phyloP scores from a whole-genome alignment of 2,797 vertebrate genomes.

The Microcaecilia unicolor region DNA sequence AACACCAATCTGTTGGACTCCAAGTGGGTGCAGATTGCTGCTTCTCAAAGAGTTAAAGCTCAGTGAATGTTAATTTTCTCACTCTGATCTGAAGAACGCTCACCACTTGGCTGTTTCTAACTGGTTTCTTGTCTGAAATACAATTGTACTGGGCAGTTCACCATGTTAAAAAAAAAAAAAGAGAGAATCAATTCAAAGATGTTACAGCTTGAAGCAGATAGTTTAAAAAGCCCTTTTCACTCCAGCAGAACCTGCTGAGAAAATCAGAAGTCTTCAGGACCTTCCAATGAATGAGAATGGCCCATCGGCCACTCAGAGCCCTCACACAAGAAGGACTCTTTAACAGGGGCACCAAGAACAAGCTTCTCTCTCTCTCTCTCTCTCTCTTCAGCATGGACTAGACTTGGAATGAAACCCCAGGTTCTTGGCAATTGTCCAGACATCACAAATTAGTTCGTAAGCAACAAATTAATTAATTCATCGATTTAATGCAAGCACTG shows the following conservation, averaged over 20 bases:
- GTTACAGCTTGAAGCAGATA: not conserved
- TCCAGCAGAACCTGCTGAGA: not conserved
- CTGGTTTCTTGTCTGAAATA: not conserved
- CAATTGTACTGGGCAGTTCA: not conserved
- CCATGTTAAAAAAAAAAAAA: not conserved
- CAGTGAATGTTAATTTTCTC: not conserved
- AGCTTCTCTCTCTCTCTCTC: no score
- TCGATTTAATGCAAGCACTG: not conserved
- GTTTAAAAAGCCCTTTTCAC: not conserved
- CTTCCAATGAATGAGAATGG: no score
- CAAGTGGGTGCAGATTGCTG: no score
- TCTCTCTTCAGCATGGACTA: not conserved
- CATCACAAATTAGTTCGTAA: constrained; percentile 13
- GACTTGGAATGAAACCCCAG: not conserved
- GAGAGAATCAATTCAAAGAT: not conserved
- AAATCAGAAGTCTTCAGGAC: not conserved
- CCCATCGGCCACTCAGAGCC: not conserved
- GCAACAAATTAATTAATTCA: constrained; percentile 9
- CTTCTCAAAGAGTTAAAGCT: not conserved
- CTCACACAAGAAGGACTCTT: not conserved
- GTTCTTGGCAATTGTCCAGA: not conserved
- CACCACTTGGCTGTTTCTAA: not conserved
- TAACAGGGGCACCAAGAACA: not conserved
- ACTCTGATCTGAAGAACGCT: not conserved
- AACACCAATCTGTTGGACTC: no score